Evolutionary conservation across 2,113 vertebrate species (phyloP), one percentile per base, ranked within the genome.

Genomic region (Todiramphus chloris): DNA sequence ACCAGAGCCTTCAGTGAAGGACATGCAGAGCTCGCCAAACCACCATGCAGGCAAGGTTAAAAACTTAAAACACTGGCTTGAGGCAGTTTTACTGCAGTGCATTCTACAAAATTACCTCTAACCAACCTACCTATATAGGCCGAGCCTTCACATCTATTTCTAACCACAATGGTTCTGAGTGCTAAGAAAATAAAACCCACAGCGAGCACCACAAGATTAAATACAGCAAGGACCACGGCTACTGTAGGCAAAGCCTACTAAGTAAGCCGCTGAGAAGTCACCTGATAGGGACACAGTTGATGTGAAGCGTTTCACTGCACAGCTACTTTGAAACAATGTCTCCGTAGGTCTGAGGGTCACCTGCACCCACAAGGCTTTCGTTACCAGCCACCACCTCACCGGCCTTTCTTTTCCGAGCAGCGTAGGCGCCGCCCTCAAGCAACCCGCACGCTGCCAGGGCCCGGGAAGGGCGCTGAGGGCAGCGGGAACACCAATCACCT

Each of bases 271-370:
- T 10, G 33, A 76, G 33, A 70, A 64, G 17, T 5, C 37, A 59
- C 1, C 39, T 0, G 2, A 21, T 2, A 7, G 0, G 2, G 27
- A 1, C 5, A 39, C 15, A 16, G 6, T 0, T 8, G 23, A 62
- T 1, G 9, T 10, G 2, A 31, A 17, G 17, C 0, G 31, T 13
- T 35, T 14, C 43, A 5, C 24, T 2, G 10, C 59, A 60, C 30
- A 27, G 6, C 8, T 8, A 19, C 11, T 37, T 4, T 2, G 31
- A 50, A 73, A 16, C 21, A 23, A 4, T 23, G 11, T 20, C 30
- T 9, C n/a, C 23, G 2, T 31, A 37, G 15, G 21, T 13, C 46
- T 27, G 5, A 25, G 1, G 2, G 55, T 24, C 69, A 35, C 41
- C 48, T 31, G 21, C 62, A 18, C 3, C 43, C 64, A 19, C 8